A percentile compares a stretch with the other conserved stretches of the same genome.
Conservation (phyloP, 1,140 invertebrate genomes). For the Stegodyphus mimosarum region DNA sequence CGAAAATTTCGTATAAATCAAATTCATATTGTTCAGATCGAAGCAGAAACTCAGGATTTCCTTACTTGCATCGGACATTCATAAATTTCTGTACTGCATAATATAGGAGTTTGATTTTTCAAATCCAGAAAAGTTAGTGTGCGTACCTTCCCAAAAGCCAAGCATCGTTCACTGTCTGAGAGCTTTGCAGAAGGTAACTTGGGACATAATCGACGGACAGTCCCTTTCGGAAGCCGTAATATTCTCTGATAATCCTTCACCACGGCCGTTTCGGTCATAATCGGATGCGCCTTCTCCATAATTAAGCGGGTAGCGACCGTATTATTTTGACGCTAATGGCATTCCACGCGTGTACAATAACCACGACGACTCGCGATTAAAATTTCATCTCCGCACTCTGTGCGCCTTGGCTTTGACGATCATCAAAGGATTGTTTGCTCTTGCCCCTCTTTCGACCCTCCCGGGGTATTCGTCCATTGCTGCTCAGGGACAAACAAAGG, state of each 20-base stretch:
- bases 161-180: too few relatives aligned
- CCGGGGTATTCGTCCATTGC: not conserved
- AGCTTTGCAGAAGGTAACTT: too few relatives aligned
- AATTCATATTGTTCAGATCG: too few relatives aligned
- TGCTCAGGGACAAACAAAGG: not conserved
- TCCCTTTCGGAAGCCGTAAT: too few relatives aligned
- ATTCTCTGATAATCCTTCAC: conserved; percentile 8
- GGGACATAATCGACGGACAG: too few relatives aligned
- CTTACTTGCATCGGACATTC: too few relatives aligned
- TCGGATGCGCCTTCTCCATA: conserved; percentile 26
- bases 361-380: conserved; percentile 21
- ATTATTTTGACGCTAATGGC: conserved; percentile 32
- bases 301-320: conserved; percentile 18
- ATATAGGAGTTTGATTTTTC: too few relatives aligned
- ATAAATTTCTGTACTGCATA: too few relatives aligned
- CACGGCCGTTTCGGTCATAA: not conserved
- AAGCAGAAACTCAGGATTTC: too few relatives aligned
- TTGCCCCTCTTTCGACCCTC: not conserved
- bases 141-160: too few relatives aligned
- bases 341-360: conserved; percentile 18
- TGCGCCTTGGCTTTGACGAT: conserved; percentile 2
- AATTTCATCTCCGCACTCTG: conserved; percentile 17
- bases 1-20: too few relatives aligned
- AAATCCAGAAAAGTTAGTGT: too few relatives aligned
- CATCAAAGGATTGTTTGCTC: not conserved